These are phyloP conservation scores for Caenorhabditis briggsae DNA, from an alignment of 1,140 invertebrate species.

Conservation along the genomic window DNA sequence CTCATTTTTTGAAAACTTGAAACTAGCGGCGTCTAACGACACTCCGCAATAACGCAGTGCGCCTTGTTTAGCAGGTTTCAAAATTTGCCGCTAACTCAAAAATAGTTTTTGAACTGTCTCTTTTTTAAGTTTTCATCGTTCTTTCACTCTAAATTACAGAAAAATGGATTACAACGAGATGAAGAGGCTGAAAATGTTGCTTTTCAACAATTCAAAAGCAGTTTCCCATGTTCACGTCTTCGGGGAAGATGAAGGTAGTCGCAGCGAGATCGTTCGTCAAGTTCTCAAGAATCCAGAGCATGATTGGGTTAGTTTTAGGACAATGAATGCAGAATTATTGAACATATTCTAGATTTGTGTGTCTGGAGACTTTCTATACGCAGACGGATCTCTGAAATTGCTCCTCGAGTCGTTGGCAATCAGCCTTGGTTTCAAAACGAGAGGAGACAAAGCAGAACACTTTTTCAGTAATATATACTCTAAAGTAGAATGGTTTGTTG, in stretches of 20 bases:
- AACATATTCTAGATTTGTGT: neutral
- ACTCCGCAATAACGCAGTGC: neutral
- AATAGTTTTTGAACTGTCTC: neutral
- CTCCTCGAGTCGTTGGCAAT: conserved; percentile 1
- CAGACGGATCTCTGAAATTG: conserved; percentile 25
- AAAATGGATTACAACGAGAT: conserved; percentile 7
- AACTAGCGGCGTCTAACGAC: neutral
- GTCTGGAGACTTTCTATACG: conserved; percentile 10
- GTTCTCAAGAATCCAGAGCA: neutral
- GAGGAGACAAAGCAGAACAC: conserved; percentile 10
- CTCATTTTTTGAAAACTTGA: neutral
- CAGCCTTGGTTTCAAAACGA: conserved; percentile 34
- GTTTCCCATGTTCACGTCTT: conserved; percentile 26
- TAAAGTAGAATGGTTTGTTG: neutral
- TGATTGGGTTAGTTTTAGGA: neutral
- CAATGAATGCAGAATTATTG: neutral
- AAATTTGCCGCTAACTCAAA: conserved; percentile 20
- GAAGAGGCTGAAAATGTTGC: neutral
- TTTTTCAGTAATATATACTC: conserved; percentile 3
- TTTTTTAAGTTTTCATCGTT: neutral
- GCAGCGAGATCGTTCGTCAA: conserved; percentile 22
- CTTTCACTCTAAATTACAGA: neutral
- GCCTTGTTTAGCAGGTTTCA: neutral
- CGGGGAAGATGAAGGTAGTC: conserved; percentile 19
- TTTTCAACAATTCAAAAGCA: neutral